Percentiles rank a stretch among this genome's conserved stretches.
Evolutionary conservation across 2,888 invertebrate species (phyloP).

Genomic region (Doris montereyensis): DNA sequence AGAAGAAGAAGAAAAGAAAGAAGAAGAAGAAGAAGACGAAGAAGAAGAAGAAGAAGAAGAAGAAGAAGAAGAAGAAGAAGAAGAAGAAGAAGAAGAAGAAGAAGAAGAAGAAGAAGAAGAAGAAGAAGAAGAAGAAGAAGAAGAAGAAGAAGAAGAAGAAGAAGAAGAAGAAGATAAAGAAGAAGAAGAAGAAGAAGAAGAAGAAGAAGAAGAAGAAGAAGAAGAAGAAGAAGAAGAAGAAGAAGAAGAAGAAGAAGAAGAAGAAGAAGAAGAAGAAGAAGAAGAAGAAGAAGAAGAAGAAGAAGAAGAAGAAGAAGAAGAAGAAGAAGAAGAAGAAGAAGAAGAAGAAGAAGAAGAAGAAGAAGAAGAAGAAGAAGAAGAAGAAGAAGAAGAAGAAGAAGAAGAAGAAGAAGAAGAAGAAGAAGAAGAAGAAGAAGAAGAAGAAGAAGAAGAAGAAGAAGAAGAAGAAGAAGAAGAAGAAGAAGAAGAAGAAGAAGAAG

Average conservation of each 20-base stretch:
- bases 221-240: not conserved
- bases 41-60: not conserved
- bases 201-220: not conserved
- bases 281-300: slow-evolving; percentile 9
- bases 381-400: not conserved
- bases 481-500: no score
- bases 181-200: not conserved
- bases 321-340: slow-evolving; percentile 21
- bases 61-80: not conserved
- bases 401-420: not conserved
- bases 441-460: not conserved
- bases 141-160: not conserved
- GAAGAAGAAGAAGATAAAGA: not conserved
- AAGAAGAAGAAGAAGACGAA: not conserved
- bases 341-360: slow-evolving; percentile 3
- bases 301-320: slow-evolving; percentile 26
- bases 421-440: not conserved
- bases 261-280: not conserved
- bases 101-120: not conserved
- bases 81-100: not conserved
- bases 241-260: not conserved
- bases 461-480: not conserved
- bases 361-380: not conserved
- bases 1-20: not conserved
- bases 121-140: not conserved